Evolutionary conservation across 2,113 vertebrate genomes (phyloP), one percentile per base, ranked within the genome.

Genomic region (Hystrix cristata): DNA sequence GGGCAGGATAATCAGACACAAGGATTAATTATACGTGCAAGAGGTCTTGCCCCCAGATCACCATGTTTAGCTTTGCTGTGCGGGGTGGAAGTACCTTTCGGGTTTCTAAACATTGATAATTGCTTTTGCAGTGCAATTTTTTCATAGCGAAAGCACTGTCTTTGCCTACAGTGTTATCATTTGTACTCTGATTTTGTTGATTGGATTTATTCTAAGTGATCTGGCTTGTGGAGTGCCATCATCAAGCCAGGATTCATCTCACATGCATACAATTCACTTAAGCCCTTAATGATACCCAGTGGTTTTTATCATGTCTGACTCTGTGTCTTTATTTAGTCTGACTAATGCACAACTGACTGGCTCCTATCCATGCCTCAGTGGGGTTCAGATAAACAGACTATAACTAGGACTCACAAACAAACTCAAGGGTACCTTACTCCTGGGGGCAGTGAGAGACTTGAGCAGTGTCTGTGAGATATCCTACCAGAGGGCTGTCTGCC

Each of bases 251-350:
- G 72, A 83, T 69, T 92, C 29, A 43, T 95, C 78, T 96, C 59
- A 19, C 23, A 46, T 0, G 7, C 78, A 78, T 89, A 29, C 78
- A 95, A 97, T 97, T 97, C 74, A 53, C 84, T 91, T 96, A 89
- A 92, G 27, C 25, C 27, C 51, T 95, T 93, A 90, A 94, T 81
- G 48, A 88, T 83, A 51, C 78, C 93, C 64, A 25, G 0, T 81
- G 86, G 71, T 79, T 87, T 95, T 96, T 69, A 90, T 90, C 72
- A 14, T 76, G 74, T 86, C 95, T 96, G 71, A 71, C 27, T 90
- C 14, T 10, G 0, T 11, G 27, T 94, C 84, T 97, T 96, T 96
- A 92, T 98, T 97, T 97, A 96, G 87, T 96, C 90, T 97, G 81
- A 48, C 90, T 84, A 90, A 92, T 86, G 87, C 78, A 87, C 27